Evolutionary conservation across 2,113 vertebrate species (phyloP), one percentile per base, ranked within the genome.

Genomic region (Clarias batrachus): DNA sequence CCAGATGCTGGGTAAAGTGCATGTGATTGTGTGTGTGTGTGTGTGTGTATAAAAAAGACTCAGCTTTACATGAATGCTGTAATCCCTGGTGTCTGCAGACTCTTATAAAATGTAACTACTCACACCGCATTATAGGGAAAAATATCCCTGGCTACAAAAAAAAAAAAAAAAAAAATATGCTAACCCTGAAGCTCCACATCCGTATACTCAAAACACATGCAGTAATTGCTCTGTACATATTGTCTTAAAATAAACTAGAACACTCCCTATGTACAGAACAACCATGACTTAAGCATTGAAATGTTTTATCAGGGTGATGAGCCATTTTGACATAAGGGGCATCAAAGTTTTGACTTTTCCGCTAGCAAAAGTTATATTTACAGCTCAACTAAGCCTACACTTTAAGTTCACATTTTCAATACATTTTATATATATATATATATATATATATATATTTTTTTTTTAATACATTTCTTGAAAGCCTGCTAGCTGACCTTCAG

Each of bases 61-160:
- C 83, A 78, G 89, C 89, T 92, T 83, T 88, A 88, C 89, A 81
- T 92, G 91, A 90, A 88, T 90, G 92, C 87, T 91, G 80, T 86
- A 92, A 93, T 94, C 93, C 91, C 89, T 56, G 14, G 87, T 89
- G 90, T 90, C 89, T 91, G 90, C 85, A 88, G 88, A 85, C 52
- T 17, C 83, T 92, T 86, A 52, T 92, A 93, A 80, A 94, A 94
- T 93, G 91, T 94, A 91, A 85, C 66, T 79, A 59, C 84, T 48
- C 62, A 83, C 19, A 76, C 74, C 83, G 10, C 81, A 73, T 89
- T 90, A 90, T 86, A 89, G 85, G 89, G 85, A 91, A 89, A 90
- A 88, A 87, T 65, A 78, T 85, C 91, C 83, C 52, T 56, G 52
- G 89, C 81, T 54, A 76, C 23, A 76, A n/a, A 2, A 11, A 21